phyloP scores from a whole-genome alignment of 2,797 vertebrate genomes.

The Delichon dasypus region DNA sequence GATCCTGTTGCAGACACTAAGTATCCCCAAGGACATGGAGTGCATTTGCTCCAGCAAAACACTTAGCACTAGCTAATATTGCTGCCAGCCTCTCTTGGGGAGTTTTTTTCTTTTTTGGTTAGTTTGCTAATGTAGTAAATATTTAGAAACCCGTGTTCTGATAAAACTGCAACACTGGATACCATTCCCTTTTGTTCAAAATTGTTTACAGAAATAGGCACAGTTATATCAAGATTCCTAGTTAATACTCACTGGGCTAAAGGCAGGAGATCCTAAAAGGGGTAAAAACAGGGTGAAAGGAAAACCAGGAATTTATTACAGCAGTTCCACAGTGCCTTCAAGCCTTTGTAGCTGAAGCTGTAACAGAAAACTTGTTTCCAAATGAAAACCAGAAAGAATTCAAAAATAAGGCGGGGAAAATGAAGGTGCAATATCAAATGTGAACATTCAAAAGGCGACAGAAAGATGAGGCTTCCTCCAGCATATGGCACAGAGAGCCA shows the following conservation, averaged over 20 bases:
- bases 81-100: neutral
- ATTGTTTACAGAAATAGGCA: conserved; percentile 3
- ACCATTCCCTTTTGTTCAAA: conserved; percentile 8
- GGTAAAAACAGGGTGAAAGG: neutral
- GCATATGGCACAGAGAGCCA: neutral
- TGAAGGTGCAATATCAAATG: neutral
- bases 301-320: neutral
- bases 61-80: neutral
- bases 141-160: conserved; percentile 37
- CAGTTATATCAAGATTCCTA: neutral
- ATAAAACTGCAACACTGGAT: neutral
- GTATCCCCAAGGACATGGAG: neutral
- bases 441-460: neutral
- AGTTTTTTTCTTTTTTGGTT: neutral
- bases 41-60: conserved; percentile 9
- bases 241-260: neutral
- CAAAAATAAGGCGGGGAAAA: neutral
- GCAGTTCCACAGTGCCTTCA: neutral
- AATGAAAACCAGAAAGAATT: neutral
- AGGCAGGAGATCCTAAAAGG: neutral
- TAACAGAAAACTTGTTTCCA: neutral
- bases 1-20: neutral
- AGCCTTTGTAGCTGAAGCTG: neutral
- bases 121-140: conserved; percentile 43
- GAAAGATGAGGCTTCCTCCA: neutral